Evolutionary conservation across 2,113 vertebrate species (phyloP).

Genomic region (Callocephalon fimbriatum): DNA sequence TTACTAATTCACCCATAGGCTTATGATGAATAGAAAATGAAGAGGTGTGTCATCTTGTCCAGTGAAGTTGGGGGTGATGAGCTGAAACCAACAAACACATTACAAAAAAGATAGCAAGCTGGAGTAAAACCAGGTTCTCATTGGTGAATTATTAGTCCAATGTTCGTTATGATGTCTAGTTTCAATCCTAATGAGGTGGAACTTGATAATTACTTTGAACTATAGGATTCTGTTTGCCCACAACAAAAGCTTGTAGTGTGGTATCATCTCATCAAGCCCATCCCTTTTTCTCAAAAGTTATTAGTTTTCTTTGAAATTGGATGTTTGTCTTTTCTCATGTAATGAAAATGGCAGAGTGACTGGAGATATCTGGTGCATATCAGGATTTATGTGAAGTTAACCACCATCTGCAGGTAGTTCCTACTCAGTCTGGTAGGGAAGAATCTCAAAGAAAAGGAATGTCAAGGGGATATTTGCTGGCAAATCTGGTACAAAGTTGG

Average conservation of each 20-base stretch:
- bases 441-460: not conserved
- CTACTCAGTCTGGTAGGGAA: not conserved
- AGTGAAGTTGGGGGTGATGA: slow-evolving; percentile 47
- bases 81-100: slow-evolving; percentile 55
- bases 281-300: slow-evolving; percentile 57
- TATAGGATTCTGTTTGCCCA: slow-evolving; percentile 74
- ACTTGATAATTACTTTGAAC: slow-evolving; percentile 76
- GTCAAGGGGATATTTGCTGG: not conserved
- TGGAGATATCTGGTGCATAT: not conserved
- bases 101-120: slow-evolving; percentile 54
- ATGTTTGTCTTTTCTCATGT: slow-evolving; percentile 56
- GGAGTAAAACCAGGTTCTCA: slow-evolving; percentile 50
- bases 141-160: slow-evolving; percentile 68
- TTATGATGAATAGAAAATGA: slow-evolving; percentile 49
- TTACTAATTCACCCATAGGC: slow-evolving; percentile 37
- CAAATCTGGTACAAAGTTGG: not conserved
- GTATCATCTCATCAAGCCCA: slow-evolving; percentile 56
- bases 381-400: not conserved
- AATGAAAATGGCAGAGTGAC: slow-evolving; percentile 32
- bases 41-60: slow-evolving; percentile 48
- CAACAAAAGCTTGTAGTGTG: slow-evolving; percentile 65
- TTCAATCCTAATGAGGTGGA: slow-evolving; percentile 74
- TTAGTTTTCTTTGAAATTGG: slow-evolving; percentile 57
- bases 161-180: slow-evolving; percentile 64
- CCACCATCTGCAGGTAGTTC: not conserved